phyloP scores from a whole-genome alignment of 1,140 invertebrate genomes.

The Drosophila kepulauana region DNA sequence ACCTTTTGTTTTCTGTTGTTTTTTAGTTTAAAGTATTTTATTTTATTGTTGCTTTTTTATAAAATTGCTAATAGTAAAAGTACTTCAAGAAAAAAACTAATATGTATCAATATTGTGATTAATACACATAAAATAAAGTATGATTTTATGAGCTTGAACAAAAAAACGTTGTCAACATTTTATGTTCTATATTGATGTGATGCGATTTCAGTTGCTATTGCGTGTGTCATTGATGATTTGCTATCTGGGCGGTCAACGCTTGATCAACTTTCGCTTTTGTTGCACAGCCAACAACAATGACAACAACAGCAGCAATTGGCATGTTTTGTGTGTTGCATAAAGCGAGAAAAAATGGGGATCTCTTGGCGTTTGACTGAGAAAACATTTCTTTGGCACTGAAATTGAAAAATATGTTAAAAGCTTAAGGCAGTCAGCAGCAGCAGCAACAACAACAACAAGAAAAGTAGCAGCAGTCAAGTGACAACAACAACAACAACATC shows the following conservation, averaged over 20 bases:
- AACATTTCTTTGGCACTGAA: constrained; percentile 64
- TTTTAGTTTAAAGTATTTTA: too few relatives aligned
- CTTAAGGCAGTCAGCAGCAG: constrained; percentile 63
- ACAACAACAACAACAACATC: constrained; percentile 42
- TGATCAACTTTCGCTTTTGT: constrained; percentile 71
- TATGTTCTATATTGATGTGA: not conserved
- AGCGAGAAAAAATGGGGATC: constrained; percentile 51
- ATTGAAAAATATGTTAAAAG: constrained; percentile 80
- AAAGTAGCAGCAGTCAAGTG: constrained; percentile 32
- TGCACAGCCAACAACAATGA: constrained; percentile 26
- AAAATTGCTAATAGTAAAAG: too few relatives aligned
- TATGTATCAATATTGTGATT: too few relatives aligned
- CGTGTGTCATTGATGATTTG: constrained; percentile 1
- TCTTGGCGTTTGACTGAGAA: constrained; percentile 52
- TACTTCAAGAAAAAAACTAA: too few relatives aligned
- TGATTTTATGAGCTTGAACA: too few relatives aligned
- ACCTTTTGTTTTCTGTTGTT: too few relatives aligned
- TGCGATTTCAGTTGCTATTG: not conserved
- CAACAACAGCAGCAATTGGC: constrained; percentile 36
- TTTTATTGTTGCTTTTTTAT: too few relatives aligned
- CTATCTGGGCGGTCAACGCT: constrained; percentile 30
- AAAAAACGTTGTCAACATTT: too few relatives aligned
- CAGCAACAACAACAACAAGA: constrained; percentile 61
- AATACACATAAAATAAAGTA: too few relatives aligned
- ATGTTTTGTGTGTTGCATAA: constrained; percentile 65